These are phyloP conservation scores for Lysandra coridon DNA, from an alignment of 2,888 invertebrate species.

Conservation along the genomic window DNA sequence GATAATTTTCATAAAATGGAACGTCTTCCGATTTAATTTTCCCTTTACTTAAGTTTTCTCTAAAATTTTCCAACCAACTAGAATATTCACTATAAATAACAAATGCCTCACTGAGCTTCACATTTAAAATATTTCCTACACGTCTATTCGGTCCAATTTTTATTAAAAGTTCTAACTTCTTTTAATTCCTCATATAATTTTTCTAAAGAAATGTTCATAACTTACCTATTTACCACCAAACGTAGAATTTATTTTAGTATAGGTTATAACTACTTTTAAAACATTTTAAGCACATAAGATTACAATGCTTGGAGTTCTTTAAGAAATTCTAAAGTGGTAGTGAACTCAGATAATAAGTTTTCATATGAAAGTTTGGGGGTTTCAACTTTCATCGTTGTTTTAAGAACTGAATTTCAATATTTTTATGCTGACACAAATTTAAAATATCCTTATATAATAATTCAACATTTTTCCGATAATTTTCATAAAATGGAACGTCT, in stretches of 20 bases:
- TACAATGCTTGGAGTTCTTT: no score
- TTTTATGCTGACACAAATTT: no score
- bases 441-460: no score
- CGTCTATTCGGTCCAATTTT: slow-evolving; percentile 23
- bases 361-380: no score
- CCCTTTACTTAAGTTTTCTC: neutral
- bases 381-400: no score
- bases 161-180: neutral
- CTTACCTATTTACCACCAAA: neutral
- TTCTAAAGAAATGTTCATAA: neutral
- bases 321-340: no score
- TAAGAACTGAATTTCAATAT: no score
- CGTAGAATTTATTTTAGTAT: neutral
- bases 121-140: neutral
- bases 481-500: neutral
- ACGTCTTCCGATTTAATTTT: neutral
- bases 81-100: slow-evolving; percentile 13
- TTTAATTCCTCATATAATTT: neutral
- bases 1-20: neutral
- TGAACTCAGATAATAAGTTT: no score
- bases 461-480: neutral
- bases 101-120: neutral
- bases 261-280: neutral
- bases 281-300: neutral
- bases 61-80: neutral